A percentile compares a stretch with the other conserved stretches of the same genome.
These are phyloP conservation scores for Torymus texanus DNA, from an alignment of 2,888 invertebrate species.

Conservation along the genomic window DNA sequence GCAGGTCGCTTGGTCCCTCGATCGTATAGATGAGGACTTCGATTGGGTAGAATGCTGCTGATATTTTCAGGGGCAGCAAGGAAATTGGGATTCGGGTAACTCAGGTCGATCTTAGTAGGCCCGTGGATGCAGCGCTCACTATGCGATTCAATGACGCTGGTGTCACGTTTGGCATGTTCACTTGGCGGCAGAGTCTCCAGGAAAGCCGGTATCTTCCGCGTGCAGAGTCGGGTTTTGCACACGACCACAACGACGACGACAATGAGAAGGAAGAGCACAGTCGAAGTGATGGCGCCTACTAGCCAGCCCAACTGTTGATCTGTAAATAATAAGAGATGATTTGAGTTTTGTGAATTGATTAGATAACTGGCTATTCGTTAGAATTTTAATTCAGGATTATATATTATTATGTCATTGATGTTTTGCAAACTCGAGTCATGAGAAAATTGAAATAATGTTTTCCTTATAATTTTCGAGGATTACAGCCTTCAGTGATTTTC, in stretches of 20 bases:
- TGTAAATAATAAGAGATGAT: conserved; percentile 53
- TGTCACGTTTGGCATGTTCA: not conserved
- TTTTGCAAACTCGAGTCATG: too few relatives aligned
- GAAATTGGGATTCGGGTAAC: conserved; percentile 50
- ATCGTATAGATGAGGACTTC: conserved; percentile 65
- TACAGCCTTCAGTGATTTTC: too few relatives aligned
- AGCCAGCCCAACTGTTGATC: conserved; percentile 71
- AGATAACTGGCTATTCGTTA: too few relatives aligned
- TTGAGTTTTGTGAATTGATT: too few relatives aligned
- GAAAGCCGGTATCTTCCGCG: conserved; percentile 61
- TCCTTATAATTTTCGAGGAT: too few relatives aligned
- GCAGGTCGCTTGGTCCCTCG: conserved; percentile 54
- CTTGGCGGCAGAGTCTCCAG: conserved; percentile 64
- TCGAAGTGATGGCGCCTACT: conserved; percentile 70
- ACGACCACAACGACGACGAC: conserved; percentile 70
- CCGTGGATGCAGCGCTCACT: not conserved
- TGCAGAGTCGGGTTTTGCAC: conserved; percentile 67
- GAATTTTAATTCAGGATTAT: too few relatives aligned
- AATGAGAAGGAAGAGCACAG: conserved; percentile 69
- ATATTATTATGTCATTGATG: too few relatives aligned
- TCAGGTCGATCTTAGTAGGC: conserved; percentile 42
- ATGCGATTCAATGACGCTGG: not conserved
- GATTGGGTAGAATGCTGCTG: conserved; percentile 62
- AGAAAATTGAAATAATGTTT: too few relatives aligned
- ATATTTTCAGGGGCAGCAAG: conserved; percentile 37